A percentile compares a stretch with the other conserved stretches of the same genome.
Conservation (phyloP, 2,113 vertebrate species). For the Pogona vitticeps region DNA sequence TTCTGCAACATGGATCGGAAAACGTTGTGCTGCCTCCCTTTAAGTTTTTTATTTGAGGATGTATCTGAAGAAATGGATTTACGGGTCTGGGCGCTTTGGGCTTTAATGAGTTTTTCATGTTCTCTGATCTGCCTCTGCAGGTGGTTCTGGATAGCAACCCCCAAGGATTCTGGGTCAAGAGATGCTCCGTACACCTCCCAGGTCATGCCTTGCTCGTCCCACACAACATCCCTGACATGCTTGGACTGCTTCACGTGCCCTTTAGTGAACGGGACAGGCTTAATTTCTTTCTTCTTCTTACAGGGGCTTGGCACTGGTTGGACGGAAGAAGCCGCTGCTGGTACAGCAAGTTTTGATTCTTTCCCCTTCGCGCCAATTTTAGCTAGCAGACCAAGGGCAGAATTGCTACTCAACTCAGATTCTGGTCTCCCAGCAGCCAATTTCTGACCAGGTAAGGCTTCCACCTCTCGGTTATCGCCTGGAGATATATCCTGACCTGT, state of each 20-base stretch:
- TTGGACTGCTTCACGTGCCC: slow-evolving; percentile 80
- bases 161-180: slow-evolving; percentile 92
- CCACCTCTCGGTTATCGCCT: slow-evolving; percentile 20
- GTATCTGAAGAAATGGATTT: slow-evolving; percentile 89
- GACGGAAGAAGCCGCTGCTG: slow-evolving; percentile 47
- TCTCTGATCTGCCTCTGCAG: slow-evolving; percentile 96
- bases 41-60: slow-evolving; percentile 86
- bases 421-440: slow-evolving; percentile 50
- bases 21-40: slow-evolving; percentile 88
- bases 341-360: slow-evolving; percentile 51
- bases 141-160: slow-evolving; percentile 97
- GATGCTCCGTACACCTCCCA: slow-evolving; percentile 99
- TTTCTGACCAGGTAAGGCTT: slow-evolving; percentile 38
- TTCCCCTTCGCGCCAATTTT: slow-evolving; percentile 61
- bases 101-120: slow-evolving; percentile 88
- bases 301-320: slow-evolving; percentile 53
- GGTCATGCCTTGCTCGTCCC: slow-evolving; percentile 99
- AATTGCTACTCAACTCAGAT: slow-evolving; percentile 28
- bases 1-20: slow-evolving; percentile 95
- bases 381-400: slow-evolving; percentile 28
- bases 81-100: slow-evolving; percentile 78
- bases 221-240: slow-evolving; percentile 88
- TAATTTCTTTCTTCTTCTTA: slow-evolving; percentile 66
- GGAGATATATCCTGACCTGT: slow-evolving; percentile 46
- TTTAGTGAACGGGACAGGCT: slow-evolving; percentile 66